phyloP scores from a whole-genome alignment of 2,797 vertebrate genomes.

The Hylomyscus alleni region DNA sequence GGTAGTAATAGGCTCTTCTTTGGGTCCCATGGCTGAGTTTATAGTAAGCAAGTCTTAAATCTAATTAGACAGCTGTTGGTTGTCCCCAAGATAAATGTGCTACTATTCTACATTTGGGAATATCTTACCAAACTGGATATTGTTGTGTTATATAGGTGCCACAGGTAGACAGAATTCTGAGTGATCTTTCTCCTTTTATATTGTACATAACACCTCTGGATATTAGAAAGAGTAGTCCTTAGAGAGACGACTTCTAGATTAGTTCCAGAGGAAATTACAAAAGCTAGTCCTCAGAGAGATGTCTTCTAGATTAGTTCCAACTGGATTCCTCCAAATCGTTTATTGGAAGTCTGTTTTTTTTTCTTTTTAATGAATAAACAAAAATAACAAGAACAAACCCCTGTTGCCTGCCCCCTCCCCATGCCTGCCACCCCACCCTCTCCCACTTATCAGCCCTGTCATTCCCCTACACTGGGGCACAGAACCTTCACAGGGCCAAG shows the following conservation, averaged over 20 bases:
- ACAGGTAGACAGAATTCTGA: background rate
- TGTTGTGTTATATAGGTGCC: background rate
- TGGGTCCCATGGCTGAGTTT: background rate
- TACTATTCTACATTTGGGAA: background rate
- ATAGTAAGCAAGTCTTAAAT: background rate
- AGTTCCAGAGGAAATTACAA: background rate
- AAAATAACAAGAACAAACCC: too few species aligned
- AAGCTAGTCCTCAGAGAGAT: background rate
- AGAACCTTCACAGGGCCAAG: too few species aligned
- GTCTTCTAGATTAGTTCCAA: background rate
- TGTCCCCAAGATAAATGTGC: background rate
- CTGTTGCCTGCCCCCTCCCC: too few species aligned
- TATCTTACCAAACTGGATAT: background rate
- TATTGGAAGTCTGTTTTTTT: background rate
- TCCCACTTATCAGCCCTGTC: too few species aligned
- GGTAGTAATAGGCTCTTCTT: background rate
- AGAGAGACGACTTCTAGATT: background rate
- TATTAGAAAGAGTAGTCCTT: background rate
- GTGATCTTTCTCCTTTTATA: too few species aligned
- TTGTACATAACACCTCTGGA: background rate
- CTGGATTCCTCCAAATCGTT: background rate
- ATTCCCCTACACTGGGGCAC: too few species aligned
- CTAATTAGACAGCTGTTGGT: background rate
- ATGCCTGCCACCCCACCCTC: too few species aligned
- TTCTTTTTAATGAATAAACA: too few species aligned